Evolutionary conservation across 2,888 invertebrate species (phyloP), one percentile per base, ranked within the genome.

Genomic region (Drosophila nigritarsus): DNA sequence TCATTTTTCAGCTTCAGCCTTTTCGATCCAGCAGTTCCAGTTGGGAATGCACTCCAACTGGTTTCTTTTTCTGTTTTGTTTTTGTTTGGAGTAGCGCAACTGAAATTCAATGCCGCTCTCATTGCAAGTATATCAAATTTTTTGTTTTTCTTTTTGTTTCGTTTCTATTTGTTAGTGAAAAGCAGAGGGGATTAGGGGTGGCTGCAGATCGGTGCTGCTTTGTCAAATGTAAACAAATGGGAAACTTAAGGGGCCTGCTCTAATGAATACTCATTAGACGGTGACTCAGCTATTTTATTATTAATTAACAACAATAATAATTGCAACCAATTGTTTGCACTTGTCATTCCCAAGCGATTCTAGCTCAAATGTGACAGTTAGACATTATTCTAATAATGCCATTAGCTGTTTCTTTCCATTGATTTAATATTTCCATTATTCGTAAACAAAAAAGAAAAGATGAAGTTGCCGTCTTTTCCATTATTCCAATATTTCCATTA

Each of bases 11-110:
- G 13, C 32, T 11, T 32, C 24, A 13, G 27, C 24, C 18, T 27
- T 54, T 69, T 42, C 48, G 36, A 69, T 64, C 32, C 48, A n/a
- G 24, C 9, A n/a, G 65, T 51, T 68, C 58, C 69, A 68, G 40
- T 60, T 75, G 59, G 9, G 48, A 60, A 55, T 49, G 48, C 42
- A 27, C 45, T 24, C 50, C 24, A 69, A 67, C 68, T 48, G 61
- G 68, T 68, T 73, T 51, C 18, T 20, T 20, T 27, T 54, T 56
- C 48, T 18, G 48, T 64, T 50, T 48, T 62, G 24, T 65, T 51
- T 54, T 48, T 20, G 48, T 48, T 32, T 24, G 45, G 56, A 2
- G 20, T 29, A 56, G 65, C 40, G 32, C 56, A 65, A 34, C 40
- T 34, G 63, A 51, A 51, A 62, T 65, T 58, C 58, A 59, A 67